A percentile compares a stretch with the other conserved stretches of the same genome.
Evolutionary conservation across 2,113 vertebrate genomes (phyloP).

Genomic region (Alosa alosa): DNA sequence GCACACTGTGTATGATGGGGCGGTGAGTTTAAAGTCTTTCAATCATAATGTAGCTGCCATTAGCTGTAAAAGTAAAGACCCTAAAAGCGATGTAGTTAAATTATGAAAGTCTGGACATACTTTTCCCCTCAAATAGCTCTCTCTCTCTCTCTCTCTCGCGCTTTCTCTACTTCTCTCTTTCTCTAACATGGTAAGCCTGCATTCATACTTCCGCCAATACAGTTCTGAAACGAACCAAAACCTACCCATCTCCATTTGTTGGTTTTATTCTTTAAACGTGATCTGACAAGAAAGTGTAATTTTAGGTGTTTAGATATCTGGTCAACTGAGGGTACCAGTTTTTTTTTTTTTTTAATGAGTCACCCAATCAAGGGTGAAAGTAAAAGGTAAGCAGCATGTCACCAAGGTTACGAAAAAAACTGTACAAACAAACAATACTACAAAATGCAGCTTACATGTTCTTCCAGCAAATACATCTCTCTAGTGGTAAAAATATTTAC

Average conservation of each 20-base stretch:
- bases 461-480: constrained; percentile 52
- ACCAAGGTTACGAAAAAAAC: background rate
- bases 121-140: background rate
- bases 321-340: background rate
- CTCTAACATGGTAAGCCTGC: background rate
- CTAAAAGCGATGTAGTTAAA: background rate
- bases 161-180: background rate
- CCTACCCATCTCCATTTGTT: background rate
- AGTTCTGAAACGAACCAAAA: background rate
- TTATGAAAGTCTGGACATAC: background rate
- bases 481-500: constrained; percentile 62
- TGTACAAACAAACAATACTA: constrained; percentile 44
- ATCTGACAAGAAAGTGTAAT: background rate
- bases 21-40: constrained; percentile 13
- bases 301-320: background rate
- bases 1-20: background rate
- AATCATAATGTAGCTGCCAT: background rate
- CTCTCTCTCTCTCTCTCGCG: background rate
- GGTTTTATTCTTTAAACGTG: background rate
- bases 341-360: background rate
- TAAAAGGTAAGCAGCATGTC: constrained; percentile 5
- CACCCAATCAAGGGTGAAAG: background rate
- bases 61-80: background rate
- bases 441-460: constrained; percentile 59
- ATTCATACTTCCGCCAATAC: background rate